Conservation (phyloP, 1,140 invertebrate species). For the Adelges cooleyi region DNA sequence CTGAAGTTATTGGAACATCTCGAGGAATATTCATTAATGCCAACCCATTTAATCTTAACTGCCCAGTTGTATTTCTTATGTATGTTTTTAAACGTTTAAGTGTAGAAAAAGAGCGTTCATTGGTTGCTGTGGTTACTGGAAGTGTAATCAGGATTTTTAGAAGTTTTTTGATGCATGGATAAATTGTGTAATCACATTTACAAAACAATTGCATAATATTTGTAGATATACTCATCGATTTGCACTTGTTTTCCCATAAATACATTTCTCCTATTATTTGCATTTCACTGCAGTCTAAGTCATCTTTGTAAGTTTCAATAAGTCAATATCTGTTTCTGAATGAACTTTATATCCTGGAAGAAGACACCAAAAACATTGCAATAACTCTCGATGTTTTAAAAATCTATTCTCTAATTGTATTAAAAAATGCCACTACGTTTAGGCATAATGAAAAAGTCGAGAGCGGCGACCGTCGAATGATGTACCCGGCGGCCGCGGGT, state of each 20-base stretch:
- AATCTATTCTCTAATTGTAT: background rate
- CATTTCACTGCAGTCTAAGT: background rate
- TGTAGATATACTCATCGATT: background rate
- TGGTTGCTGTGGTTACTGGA: too few relatives aligned
- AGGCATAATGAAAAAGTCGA: too few relatives aligned
- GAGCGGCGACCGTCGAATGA: too few relatives aligned
- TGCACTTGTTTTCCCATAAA: background rate
- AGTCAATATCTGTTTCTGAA: background rate
- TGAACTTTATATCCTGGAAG: conserved; percentile 4
- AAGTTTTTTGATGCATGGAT: background rate
- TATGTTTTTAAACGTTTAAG: conserved; percentile 43
- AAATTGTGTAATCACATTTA: background rate
- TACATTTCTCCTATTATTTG: background rate
- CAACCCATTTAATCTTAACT: conserved; percentile 31
- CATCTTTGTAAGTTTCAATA: background rate
- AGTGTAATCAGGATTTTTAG: background rate
- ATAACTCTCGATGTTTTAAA: conserved; percentile 4
- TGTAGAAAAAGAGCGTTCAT: conserved; percentile 32
- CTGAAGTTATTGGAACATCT: conserved; percentile 6
- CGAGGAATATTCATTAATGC: conserved; percentile 31
- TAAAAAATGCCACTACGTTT: too few relatives aligned
- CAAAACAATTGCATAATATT: background rate
- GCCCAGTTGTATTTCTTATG: conserved; percentile 32
- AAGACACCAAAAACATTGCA: background rate
- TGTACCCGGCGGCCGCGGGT: too few relatives aligned